Evolutionary conservation across 2,113 vertebrate species (phyloP).

Genomic region (Climacteris rufus): DNA sequence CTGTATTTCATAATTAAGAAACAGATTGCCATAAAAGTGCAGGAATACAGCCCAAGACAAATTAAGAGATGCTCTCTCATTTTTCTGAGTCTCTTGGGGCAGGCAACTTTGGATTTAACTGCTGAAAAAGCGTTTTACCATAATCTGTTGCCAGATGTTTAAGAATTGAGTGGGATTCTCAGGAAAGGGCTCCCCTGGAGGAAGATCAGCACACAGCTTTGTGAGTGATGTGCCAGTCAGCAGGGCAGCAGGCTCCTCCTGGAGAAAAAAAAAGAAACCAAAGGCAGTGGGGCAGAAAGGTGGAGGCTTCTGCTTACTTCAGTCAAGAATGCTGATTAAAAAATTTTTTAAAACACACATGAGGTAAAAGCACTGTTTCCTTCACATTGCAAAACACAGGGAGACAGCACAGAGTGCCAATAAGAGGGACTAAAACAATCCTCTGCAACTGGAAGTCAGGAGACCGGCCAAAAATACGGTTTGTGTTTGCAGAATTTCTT

Average conservation of each 20-base stretch:
- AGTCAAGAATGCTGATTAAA: not conserved
- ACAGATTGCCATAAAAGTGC: not conserved
- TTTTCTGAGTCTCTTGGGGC: not conserved
- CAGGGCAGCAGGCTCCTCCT: not conserved
- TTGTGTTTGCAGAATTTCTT: not conserved
- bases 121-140: not conserved
- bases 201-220: not conserved
- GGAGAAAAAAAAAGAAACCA: not conserved
- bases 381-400: not conserved
- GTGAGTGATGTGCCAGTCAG: not conserved
- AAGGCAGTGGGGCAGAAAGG: not conserved
- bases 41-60: not conserved
- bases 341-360: not conserved
- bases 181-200: not conserved
- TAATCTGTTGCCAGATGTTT: slow-evolving; percentile 3
- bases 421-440: not conserved
- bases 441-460: not conserved
- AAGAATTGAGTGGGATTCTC: not conserved
- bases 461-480: not conserved
- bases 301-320: not conserved
- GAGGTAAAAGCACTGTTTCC: not conserved
- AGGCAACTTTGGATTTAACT: not conserved
- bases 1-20: not conserved
- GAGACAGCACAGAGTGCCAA: not conserved
- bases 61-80: not conserved